Percentiles rank a stretch among this genome's conserved stretches.
Evolutionary conservation across 2,888 invertebrate species (phyloP).

Genomic region (Drosophila sordidula): DNA sequence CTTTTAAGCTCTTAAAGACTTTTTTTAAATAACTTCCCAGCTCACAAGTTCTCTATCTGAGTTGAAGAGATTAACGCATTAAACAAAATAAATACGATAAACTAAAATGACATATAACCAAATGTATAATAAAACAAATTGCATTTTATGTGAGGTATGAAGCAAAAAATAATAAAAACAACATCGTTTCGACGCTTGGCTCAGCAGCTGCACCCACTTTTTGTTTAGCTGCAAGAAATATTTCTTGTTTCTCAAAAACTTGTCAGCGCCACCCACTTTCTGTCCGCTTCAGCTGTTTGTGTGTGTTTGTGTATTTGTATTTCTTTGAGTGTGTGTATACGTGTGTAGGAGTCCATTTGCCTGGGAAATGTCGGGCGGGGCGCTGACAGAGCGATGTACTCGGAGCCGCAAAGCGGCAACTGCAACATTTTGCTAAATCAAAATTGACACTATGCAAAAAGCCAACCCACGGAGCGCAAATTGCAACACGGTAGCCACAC

Average conservation of each 20-base stretch:
- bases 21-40: neutral
- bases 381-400: slow-evolving; percentile 53
- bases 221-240: slow-evolving; percentile 48
- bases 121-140: slow-evolving; percentile 41
- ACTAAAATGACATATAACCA: slow-evolving; percentile 12
- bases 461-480: slow-evolving; percentile 69
- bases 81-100: slow-evolving; percentile 9
- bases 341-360: slow-evolving; percentile 41
- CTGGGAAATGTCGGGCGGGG: slow-evolving; percentile 61
- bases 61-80: neutral
- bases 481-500: slow-evolving; percentile 69
- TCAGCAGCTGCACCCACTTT: slow-evolving; percentile 71
- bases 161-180: slow-evolving; percentile 27
- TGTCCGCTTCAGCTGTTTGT: slow-evolving; percentile 31
- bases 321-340: slow-evolving; percentile 18
- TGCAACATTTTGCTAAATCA: slow-evolving; percentile 74
- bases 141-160: slow-evolving; percentile 44
- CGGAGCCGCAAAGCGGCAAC: slow-evolving; percentile 38
- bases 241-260: slow-evolving; percentile 58
- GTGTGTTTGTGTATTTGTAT: slow-evolving; percentile 5
- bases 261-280: slow-evolving; percentile 78
- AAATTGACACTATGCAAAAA: slow-evolving; percentile 79
- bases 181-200: slow-evolving; percentile 13
- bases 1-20: neutral
- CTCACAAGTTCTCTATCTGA: neutral